Base-by-base conservation (phyloP, 2,113 vertebrate genomes). In the Phalacrocorax aristotelis region DNA sequence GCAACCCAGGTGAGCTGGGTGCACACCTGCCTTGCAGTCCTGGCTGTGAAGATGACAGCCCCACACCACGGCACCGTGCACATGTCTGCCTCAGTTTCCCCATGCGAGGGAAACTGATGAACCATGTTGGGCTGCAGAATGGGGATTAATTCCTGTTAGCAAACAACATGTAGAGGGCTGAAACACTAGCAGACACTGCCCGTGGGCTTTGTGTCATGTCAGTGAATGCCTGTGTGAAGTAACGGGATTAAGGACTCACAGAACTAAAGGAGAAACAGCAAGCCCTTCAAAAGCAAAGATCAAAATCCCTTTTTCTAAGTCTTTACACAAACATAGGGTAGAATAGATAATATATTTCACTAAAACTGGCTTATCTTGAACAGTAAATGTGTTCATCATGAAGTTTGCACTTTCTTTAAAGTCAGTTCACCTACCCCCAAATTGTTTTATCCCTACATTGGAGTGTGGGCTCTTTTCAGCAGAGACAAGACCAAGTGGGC, bases 41-140 rank as follows among this genome's bases (percentile, higher is more conserved):
- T 26, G 66, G 36, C 32, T 52, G 34, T 17, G 72, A 23, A 18
- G 55, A 46, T 2, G 10, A n/a, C 60, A 69, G 72, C 20, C 49
- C n/a, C 23, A 10, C 38, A 7, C 42, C 48, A 11, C 2, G 0
- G 66, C 83, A 62, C 20, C 0, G 1, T 5, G 23, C 27, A 18
- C 9, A 2, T 9, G 4, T 9, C 49, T 91, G 68, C 55, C 80
- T 80, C 89, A 26, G 80, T 42, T 69, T 94, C 61, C 84, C 74
- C 42, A 32, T 1, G 1, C 1, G 2, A 75, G 18, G 30, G 15
- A 83, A 55, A 51, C 17, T 0, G 5, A 26, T 74, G 42, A 49
- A 65, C 44, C 21, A 13, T 10, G 5, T 0, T 55, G 20, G 36
- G 49, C 62, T 84, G 51, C 11, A 17, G 36, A 34, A 69, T 36